Percentiles rank a stretch among this genome's conserved stretches.
Conservation (phyloP, 1,140 invertebrate species). For the Thaumatotibia leucotreta region DNA sequence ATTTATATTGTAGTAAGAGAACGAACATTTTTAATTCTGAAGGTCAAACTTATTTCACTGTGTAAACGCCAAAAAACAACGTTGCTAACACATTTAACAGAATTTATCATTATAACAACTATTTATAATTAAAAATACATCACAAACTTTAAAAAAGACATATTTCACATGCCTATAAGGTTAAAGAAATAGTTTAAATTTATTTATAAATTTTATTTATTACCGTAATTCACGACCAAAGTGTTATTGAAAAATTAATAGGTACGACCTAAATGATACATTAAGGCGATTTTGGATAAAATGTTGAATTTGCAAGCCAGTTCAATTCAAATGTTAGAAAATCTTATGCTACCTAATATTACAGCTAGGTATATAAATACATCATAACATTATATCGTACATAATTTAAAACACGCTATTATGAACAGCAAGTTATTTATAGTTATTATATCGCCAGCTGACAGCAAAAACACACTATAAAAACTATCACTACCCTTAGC, state of each 20-base stretch:
- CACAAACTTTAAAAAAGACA: too few species aligned
- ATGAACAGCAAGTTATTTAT: not conserved
- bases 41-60: not conserved
- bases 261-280: too few species aligned
- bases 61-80: not conserved
- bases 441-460: not conserved
- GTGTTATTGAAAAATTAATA: too few species aligned
- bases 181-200: too few species aligned
- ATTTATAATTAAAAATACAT: not conserved
- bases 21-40: not conserved
- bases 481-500: too few species aligned
- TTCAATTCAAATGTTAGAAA: too few species aligned
- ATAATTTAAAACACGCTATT: not conserved
- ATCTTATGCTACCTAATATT: not conserved
- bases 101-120: not conserved
- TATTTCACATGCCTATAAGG: too few species aligned
- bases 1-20: not conserved
- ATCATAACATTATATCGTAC: not conserved
- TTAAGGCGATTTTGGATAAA: too few species aligned
- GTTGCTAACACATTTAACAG: not conserved
- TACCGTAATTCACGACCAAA: too few species aligned
- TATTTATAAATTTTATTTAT: too few species aligned
- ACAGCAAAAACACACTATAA: too few species aligned
- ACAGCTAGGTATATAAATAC: constrained; percentile 10
- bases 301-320: too few species aligned